phyloP scores from a whole-genome alignment of 2,113 vertebrate species.

The Mus musculus region GRCm39 chr2:85184001-85184500 shows the following conservation, averaged over 20 bases:
- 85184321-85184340: neutral
- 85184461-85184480: neutral
- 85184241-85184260: constrained; percentile 58
- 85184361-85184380: neutral
- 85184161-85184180: constrained; percentile 70
- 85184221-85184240: constrained; percentile 75
- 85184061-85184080: constrained; percentile 76
- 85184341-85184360: neutral
- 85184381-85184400: neutral
- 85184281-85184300: too few species aligned
- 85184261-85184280: constrained; percentile 38
- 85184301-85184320: neutral
- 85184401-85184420: neutral
- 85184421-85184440: neutral
- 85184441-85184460: neutral
- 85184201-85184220: constrained; percentile 50
- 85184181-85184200: constrained; percentile 56
- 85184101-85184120: constrained; percentile 60
- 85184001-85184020: constrained; percentile 25
- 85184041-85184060: constrained; percentile 75
- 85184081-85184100: constrained; percentile 80
- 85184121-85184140: constrained; percentile 74
- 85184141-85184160: constrained; percentile 62
- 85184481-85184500: neutral
- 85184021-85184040: constrained; percentile 77